A percentile compares a stretch with the other conserved stretches of the same genome.
Evolutionary conservation across 2,888 invertebrate species (phyloP).

Genomic region (Cephus spinipes): DNA sequence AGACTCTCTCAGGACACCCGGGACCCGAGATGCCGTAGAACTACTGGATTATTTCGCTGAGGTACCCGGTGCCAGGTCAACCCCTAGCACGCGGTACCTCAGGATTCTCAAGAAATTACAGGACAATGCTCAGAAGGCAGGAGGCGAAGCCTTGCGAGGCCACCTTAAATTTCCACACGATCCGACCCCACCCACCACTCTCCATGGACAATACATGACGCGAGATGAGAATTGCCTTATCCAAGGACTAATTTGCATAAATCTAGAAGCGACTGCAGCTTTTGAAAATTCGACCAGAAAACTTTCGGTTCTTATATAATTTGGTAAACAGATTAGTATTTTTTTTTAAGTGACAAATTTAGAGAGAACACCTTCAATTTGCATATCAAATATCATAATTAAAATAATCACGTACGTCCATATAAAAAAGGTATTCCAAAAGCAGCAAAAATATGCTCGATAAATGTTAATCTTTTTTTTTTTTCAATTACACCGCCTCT

Average conservation of each 20-base stretch:
- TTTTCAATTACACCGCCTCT: background rate
- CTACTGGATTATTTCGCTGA: conserved; percentile 17
- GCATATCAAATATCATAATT: background rate
- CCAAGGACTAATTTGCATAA: background rate
- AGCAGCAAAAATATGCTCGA: background rate
- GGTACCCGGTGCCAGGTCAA: background rate
- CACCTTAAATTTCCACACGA: background rate
- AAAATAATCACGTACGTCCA: background rate
- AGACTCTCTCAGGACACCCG: background rate
- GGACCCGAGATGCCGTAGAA: background rate
- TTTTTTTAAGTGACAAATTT: background rate
- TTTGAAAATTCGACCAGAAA: background rate
- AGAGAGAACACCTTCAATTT: background rate
- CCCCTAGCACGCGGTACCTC: background rate
- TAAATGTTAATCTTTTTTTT: background rate
- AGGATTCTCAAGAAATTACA: conserved; percentile 5
- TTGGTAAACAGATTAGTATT: too few relatives aligned
- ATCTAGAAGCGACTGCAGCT: background rate
- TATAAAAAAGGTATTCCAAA: background rate
- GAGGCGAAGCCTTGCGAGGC: background rate
- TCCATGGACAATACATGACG: background rate
- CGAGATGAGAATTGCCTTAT: background rate
- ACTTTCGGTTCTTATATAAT: background rate
- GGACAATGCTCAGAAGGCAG: background rate
- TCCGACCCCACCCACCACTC: background rate